A percentile compares a stretch with the other conserved stretches of the same genome.
phyloP scores from a whole-genome alignment of 1,140 invertebrate species.

The Catajapyx aquilonaris region DNA sequence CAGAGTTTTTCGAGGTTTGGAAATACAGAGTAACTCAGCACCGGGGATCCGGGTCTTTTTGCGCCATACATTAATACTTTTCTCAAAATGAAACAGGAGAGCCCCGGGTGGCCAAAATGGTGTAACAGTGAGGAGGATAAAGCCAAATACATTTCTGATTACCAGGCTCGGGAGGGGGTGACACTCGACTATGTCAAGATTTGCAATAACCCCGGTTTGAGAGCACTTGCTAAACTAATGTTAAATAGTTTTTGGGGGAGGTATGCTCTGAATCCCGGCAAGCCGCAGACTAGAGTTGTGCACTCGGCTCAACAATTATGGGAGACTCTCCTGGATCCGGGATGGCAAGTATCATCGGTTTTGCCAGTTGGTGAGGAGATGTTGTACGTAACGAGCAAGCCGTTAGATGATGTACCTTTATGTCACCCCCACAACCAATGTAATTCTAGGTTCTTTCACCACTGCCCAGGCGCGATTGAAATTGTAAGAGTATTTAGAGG shows the following conservation, averaged over 20 bases:
- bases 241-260: conserved; percentile 16
- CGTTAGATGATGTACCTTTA: conserved; percentile 9
- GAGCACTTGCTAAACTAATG: conserved; percentile 12
- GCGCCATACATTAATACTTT: conserved; percentile 15
- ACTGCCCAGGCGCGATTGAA: conserved; percentile 20
- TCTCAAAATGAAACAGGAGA: conserved; percentile 18
- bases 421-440: conserved; percentile 13
- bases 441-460: conserved; percentile 18
- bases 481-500: conserved; percentile 18
- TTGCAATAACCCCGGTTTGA: conserved; percentile 16
- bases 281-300: conserved; percentile 14
- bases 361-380: conserved; percentile 13
- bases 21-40: conserved; percentile 13
- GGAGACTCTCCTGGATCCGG: conserved; percentile 13
- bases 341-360: conserved; percentile 10
- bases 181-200: conserved; percentile 16
- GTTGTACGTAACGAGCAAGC: conserved; percentile 11
- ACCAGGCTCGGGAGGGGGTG: conserved; percentile 18
- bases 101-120: conserved; percentile 14
- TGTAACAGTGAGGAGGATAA: conserved; percentile 14
- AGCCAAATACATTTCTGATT: conserved; percentile 18
- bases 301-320: conserved; percentile 12
- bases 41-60: conserved; percentile 13
- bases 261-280: conserved; percentile 14
- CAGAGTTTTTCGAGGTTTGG: conserved; percentile 19